These are phyloP conservation scores for Agonopterix arenella DNA, from an alignment of 2,888 invertebrate genomes.

Conservation along the genomic window DNA sequence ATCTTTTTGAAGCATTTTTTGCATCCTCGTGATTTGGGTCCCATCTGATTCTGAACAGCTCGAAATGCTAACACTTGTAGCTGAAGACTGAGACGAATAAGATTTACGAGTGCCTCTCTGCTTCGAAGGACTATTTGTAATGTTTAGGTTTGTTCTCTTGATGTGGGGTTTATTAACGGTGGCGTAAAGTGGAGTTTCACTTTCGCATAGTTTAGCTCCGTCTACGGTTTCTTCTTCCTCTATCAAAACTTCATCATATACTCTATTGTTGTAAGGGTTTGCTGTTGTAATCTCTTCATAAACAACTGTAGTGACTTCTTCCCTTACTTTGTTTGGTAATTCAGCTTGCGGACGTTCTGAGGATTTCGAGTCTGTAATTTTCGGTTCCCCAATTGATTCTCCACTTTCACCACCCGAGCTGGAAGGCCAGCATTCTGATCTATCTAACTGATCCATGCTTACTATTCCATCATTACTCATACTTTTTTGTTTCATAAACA, in stretches of 20 bases:
- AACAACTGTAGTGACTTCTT: slow-evolving; percentile 49
- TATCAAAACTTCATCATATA: slow-evolving; percentile 64
- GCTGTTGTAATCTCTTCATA: slow-evolving; percentile 58
- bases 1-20: slow-evolving; percentile 54
- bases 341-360: slow-evolving; percentile 68
- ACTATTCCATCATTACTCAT: slow-evolving; percentile 86
- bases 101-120: slow-evolving; percentile 56
- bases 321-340: slow-evolving; percentile 70
- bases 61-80: slow-evolving; percentile 71
- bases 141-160: slow-evolving; percentile 70
- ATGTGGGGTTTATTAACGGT: slow-evolving; percentile 65
- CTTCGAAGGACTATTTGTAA: slow-evolving; percentile 68
- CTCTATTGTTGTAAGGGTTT: slow-evolving; percentile 54
- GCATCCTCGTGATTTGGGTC: slow-evolving; percentile 70
- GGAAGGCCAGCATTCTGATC: slow-evolving; percentile 87
- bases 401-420: slow-evolving; percentile 80
- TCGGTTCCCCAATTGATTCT: slow-evolving; percentile 72
- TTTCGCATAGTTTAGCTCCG: slow-evolving; percentile 56
- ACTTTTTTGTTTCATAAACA: slow-evolving; percentile 94
- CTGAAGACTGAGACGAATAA: slow-evolving; percentile 68
- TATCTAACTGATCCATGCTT: slow-evolving; percentile 83
- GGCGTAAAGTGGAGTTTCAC: slow-evolving; percentile 63
- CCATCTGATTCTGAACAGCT: slow-evolving; percentile 75
- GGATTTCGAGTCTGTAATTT: slow-evolving; percentile 39
- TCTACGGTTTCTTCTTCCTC: slow-evolving; percentile 68